A percentile compares a stretch with the other conserved stretches of the same genome.
These are phyloP conservation scores for Pseudotriccus pelzelni DNA, from an alignment of 2,797 vertebrate species.

Conservation along the genomic window DNA sequence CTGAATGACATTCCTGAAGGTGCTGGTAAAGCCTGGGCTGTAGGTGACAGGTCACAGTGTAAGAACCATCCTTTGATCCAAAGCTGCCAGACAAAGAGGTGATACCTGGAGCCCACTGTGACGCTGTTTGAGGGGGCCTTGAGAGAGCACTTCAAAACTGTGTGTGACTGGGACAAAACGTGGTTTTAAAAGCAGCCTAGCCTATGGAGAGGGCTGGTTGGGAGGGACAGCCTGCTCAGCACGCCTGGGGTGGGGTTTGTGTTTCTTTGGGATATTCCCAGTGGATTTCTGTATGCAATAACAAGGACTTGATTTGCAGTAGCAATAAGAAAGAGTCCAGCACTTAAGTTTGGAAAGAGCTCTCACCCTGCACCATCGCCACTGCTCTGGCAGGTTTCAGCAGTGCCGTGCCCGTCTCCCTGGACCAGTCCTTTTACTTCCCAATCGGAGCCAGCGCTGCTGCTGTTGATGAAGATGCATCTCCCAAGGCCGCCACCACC, in stretches of 20 bases:
- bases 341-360: not conserved
- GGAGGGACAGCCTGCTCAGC: not conserved
- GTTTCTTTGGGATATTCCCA: not conserved
- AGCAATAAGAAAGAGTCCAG: not conserved
- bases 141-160: not conserved
- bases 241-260: not conserved
- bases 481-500: not conserved
- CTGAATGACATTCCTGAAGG: not conserved
- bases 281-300: not conserved
- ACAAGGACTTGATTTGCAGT: not conserved
- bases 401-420: fast-evolving
- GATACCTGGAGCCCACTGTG: not conserved
- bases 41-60: not conserved
- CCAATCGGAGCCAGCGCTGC: fast-evolving
- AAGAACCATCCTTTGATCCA: not conserved
- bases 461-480: not conserved
- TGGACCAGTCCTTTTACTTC: not conserved
- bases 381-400: not conserved
- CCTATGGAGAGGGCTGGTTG: fast-evolving
- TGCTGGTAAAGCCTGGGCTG: not conserved
- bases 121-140: not conserved
- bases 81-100: not conserved
- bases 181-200: not conserved
- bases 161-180: not conserved
- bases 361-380: fast-evolving